These are phyloP conservation scores for Mus minutoides DNA, from an alignment of 2,797 vertebrate species.

Conservation along the genomic window DNA sequence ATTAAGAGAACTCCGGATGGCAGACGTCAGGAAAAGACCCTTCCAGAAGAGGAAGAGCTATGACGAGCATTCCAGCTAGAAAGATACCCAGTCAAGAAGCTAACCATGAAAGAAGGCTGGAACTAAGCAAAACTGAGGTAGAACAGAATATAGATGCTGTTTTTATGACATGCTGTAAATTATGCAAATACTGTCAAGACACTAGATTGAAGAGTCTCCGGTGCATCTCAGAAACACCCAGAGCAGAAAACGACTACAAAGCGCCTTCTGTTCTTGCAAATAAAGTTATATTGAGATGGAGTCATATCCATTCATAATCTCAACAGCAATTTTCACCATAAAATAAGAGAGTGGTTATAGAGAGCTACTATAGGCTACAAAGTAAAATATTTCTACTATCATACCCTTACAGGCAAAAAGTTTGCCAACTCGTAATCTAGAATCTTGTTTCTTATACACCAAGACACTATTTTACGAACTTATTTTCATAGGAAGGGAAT, in stretches of 20 bases:
- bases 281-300: slow-evolving; percentile 55
- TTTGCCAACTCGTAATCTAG: background rate
- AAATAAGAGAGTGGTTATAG: background rate
- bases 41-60: background rate
- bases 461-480: background rate
- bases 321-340: background rate
- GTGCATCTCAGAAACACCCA: background rate
- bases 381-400: background rate
- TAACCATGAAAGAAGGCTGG: background rate
- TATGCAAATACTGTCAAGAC: background rate
- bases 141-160: background rate
- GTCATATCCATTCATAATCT: background rate
- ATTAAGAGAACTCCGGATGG: background rate
- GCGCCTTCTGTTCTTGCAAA: background rate
- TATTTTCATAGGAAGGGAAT: background rate
- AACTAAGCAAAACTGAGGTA: background rate
- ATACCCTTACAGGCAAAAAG: background rate
- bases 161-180: background rate
- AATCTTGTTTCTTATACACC: background rate
- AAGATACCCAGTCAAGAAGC: background rate
- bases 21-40: background rate
- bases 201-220: background rate
- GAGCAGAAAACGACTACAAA: background rate
- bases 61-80: background rate
- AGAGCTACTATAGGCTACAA: background rate